Conservation (phyloP, 92 coral and sea anemone species). For the Zoanthus solanderi region DNA sequence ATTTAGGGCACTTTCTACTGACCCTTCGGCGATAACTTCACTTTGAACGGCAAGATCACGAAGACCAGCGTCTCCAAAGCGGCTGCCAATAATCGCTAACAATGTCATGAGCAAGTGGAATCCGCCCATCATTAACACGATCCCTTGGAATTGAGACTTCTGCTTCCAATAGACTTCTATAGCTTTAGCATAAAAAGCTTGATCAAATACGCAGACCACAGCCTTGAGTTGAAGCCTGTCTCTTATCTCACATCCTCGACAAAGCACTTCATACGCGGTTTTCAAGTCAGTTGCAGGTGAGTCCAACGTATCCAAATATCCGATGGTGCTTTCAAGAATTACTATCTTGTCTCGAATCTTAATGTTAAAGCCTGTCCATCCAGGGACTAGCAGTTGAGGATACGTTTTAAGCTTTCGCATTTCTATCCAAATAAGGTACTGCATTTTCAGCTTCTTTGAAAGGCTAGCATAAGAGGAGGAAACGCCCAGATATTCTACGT, state of each 20-base stretch:
- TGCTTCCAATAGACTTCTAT: conserved; percentile 51
- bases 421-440: conserved; percentile 65
- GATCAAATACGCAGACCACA: conserved; percentile 58
- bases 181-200: conserved; percentile 46
- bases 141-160: conserved; percentile 40
- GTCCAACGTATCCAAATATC: conserved; percentile 63
- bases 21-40: conserved; percentile 18
- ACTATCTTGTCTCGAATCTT: conserved; percentile 43
- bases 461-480: conserved; percentile 52
- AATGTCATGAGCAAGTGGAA: conserved; percentile 18
- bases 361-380: conserved; percentile 71
- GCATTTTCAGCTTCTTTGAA: conserved; percentile 44
- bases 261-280: conserved; percentile 69
- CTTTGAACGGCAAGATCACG: conserved; percentile 63
- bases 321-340: conserved; percentile 46
- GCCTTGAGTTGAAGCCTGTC: conserved; percentile 45
- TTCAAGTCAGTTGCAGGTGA: conserved; percentile 72
- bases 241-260: conserved; percentile 62
- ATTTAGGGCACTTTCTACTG: neutral
- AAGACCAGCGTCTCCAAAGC: conserved; percentile 82
- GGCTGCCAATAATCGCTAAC: conserved; percentile 59
- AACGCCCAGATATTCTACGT: conserved; percentile 54
- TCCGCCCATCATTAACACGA: conserved; percentile 23
- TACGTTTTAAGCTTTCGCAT: conserved; percentile 60
- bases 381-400: conserved; percentile 62